phyloP scores from a whole-genome alignment of 2,888 invertebrate species.

The Cheilosia urbana region DNA sequence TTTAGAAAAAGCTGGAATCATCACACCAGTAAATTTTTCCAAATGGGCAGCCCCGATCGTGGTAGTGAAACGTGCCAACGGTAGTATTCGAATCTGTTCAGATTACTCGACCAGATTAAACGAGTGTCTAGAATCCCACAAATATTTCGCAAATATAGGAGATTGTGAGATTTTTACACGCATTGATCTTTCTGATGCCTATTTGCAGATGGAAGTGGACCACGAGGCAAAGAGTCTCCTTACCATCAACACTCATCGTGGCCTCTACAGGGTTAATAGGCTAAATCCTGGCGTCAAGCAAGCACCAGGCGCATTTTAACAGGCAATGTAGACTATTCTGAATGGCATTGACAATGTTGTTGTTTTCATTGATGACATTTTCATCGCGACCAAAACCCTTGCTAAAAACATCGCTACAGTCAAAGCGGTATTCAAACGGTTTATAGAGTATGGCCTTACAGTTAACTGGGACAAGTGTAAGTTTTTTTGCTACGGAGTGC shows the following conservation, averaged over 20 bases:
- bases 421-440: not conserved
- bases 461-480: not conserved
- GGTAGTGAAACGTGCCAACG: conserved; percentile 21
- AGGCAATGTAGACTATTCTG: conserved; percentile 43
- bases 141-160: not conserved
- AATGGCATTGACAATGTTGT: conserved; percentile 11
- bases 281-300: conserved; percentile 5
- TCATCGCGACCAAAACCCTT: not conserved
- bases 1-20: not conserved
- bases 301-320: conserved; percentile 45
- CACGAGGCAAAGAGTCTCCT: no score
- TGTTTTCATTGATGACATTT: conserved; percentile 38
- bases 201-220: no score
- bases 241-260: no score
- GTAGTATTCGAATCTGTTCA: conserved; percentile 47
- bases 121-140: conserved; percentile 42
- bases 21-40: not conserved
- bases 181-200: no score
- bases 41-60: not conserved
- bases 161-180: not conserved
- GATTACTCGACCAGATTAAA: conserved; percentile 58
- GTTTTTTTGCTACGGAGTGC: not conserved
- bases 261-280: no score
- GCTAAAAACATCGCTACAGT: not conserved
- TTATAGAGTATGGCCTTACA: not conserved